phyloP scores from a whole-genome alignment of 2,797 vertebrate genomes.

The Thripadectes ignobilis region DNA sequence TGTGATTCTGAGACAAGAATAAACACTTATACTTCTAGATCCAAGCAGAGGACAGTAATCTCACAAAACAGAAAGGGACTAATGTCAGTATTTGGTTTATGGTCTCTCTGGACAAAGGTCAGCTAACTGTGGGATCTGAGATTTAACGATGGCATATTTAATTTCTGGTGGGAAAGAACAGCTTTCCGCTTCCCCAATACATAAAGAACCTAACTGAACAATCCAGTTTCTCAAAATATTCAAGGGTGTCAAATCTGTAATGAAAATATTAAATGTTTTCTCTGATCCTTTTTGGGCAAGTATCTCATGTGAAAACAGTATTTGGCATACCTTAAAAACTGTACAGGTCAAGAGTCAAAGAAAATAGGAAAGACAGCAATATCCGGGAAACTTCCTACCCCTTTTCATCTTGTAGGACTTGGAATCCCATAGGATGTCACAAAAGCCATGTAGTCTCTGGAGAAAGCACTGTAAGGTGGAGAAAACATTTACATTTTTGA shows the following conservation, averaged over 20 bases:
- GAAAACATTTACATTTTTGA: not conserved
- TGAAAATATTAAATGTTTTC: constrained; percentile 1
- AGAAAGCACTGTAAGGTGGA: not conserved
- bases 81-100: not conserved
- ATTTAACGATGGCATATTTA: not conserved
- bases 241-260: not conserved
- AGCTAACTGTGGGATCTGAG: not conserved
- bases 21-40: not conserved
- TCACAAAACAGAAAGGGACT: not conserved
- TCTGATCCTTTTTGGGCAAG: not conserved
- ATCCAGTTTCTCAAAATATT: not conserved
- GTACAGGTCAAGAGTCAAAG: not conserved
- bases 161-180: not conserved
- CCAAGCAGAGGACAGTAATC: not conserved
- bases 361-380: not conserved
- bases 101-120: not conserved
- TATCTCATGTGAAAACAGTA: not conserved
- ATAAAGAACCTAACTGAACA: not conserved
- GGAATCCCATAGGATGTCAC: not conserved
- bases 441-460: not conserved
- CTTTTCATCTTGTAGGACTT: not conserved
- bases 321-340: not conserved
- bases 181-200: not conserved
- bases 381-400: not conserved
- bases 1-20: not conserved